These are phyloP conservation scores for Drosophila cognata DNA, from an alignment of 2,888 invertebrate species.

Conservation along the genomic window DNA sequence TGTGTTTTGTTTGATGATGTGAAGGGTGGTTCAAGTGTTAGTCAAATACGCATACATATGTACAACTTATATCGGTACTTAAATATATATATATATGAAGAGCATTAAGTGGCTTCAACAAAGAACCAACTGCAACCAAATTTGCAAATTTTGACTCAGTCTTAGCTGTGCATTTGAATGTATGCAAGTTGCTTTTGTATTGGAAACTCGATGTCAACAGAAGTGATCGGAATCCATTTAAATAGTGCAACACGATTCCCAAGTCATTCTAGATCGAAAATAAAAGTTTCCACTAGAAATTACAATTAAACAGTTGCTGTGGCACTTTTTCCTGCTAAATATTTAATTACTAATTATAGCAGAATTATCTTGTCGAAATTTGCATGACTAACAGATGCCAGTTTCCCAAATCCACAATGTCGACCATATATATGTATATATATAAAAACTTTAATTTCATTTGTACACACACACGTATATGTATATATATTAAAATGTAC, in stretches of 20 bases:
- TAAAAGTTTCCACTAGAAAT: slow-evolving; percentile 22
- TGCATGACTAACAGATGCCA: slow-evolving; percentile 21
- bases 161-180: slow-evolving; percentile 55
- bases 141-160: slow-evolving; percentile 61
- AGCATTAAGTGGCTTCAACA: slow-evolving; percentile 11
- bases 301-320: slow-evolving; percentile 32
- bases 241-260: slow-evolving; percentile 36
- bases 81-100: slow-evolving; percentile 14
- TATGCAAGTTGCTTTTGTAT: slow-evolving; percentile 9
- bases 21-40: neutral
- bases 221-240: slow-evolving; percentile 6
- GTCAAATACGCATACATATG: slow-evolving; percentile 15
- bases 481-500: slow-evolving; percentile 17
- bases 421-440: neutral
- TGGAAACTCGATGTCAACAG: slow-evolving; percentile 4
- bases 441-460: slow-evolving; percentile 6
- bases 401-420: slow-evolving; percentile 30
- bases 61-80: slow-evolving; percentile 31
- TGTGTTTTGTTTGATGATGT: slow-evolving; percentile 33
- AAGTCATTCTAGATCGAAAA: slow-evolving; percentile 43
- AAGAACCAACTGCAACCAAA: neutral
- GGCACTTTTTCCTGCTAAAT: slow-evolving; percentile 34
- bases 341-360: slow-evolving; percentile 1
- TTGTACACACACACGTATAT: slow-evolving; percentile 7
- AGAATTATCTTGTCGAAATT: slow-evolving; percentile 12